A percentile compares a stretch with the other conserved stretches of the same genome.
phyloP scores from a whole-genome alignment of 2,888 invertebrate genomes.

The Dusona sp. region DNA sequence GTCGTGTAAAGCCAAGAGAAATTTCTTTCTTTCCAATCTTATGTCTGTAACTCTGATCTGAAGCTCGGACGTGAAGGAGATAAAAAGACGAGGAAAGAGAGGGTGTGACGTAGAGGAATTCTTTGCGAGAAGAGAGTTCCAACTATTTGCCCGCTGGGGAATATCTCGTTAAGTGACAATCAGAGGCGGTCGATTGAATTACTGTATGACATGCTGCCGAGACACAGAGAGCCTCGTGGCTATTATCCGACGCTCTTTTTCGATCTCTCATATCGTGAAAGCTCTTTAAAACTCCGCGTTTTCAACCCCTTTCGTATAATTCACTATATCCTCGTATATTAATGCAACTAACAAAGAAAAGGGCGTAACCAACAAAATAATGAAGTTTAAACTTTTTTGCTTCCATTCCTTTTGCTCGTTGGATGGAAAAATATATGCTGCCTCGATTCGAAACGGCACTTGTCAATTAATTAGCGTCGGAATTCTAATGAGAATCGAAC shows the following conservation, averaged over 20 bases:
- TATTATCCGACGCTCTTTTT: conserved; percentile 42
- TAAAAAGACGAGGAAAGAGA: not conserved
- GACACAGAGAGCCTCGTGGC: conserved; percentile 38
- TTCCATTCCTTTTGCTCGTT: not conserved
- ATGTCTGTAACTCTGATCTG: conserved; percentile 14
- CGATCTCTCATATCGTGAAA: conserved; percentile 26
- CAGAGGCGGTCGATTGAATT: conserved; percentile 80
- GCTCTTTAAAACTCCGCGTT: conserved; percentile 23
- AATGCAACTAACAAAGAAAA: conserved; percentile 6
- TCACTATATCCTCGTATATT: conserved; percentile 26
- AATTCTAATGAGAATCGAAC: conserved; percentile 62
- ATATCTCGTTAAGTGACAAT: conserved; percentile 84
- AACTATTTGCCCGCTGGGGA: conserved; percentile 80
- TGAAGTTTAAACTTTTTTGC: not conserved
- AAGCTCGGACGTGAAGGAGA: conserved; percentile 25
- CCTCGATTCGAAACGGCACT: conserved; percentile 10
- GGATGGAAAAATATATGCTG: not conserved
- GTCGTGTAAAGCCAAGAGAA: conserved; percentile 72
- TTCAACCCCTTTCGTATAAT: conserved; percentile 32
- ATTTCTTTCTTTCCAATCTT: not conserved
- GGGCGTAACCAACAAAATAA: not conserved
- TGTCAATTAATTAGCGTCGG: conserved; percentile 61
- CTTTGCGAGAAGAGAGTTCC: conserved; percentile 55
- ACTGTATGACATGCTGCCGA: conserved; percentile 73
- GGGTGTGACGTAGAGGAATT: not conserved